A percentile compares a stretch with the other conserved stretches of the same genome.
phyloP scores from a whole-genome alignment of 2,797 vertebrate species.

The Hemibagrus guttatus region DNA sequence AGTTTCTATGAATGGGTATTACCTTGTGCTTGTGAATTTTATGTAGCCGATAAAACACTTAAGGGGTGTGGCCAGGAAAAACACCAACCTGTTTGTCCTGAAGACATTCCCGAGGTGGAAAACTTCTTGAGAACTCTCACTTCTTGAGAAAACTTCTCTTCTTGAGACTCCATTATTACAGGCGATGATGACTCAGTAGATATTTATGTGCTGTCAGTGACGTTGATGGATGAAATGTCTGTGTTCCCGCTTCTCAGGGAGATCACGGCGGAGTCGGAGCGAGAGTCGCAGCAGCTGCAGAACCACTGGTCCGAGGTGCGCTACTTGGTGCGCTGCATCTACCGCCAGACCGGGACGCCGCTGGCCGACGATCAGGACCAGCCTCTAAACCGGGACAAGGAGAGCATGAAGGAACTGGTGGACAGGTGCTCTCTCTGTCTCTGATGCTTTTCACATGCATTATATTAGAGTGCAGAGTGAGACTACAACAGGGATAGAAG shows the following conservation, averaged over 20 bases:
- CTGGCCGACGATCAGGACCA: conserved; percentile 93
- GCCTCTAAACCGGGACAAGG: conserved; percentile 88
- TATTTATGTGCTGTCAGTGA: neutral
- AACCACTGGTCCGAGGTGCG: conserved; percentile 98
- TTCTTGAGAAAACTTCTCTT: no score
- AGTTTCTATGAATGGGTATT: neutral
- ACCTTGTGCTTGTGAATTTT: neutral
- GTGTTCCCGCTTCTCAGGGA: conserved; percentile 75
- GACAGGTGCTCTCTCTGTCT: conserved; percentile 78
- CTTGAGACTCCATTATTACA: no score
- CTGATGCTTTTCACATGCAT: neutral
- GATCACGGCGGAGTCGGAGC: conserved; percentile 88
- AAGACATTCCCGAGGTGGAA: no score
- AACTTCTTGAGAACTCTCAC: no score
- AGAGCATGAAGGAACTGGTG: conserved; percentile 94
- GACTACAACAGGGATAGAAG: no score
- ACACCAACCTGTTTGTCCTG: no score
- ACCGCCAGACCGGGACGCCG: conserved; percentile 92
- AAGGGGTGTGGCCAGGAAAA: neutral
- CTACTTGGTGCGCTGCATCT: conserved; percentile 94
- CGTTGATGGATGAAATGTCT: neutral
- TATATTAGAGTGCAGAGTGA: no score
- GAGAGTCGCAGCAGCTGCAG: conserved; percentile 95
- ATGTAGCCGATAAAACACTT: neutral
- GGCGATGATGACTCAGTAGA: neutral